Evolutionary conservation across 2,797 vertebrate species (phyloP).

Genomic region (Anomalospiza imberbis): DNA sequence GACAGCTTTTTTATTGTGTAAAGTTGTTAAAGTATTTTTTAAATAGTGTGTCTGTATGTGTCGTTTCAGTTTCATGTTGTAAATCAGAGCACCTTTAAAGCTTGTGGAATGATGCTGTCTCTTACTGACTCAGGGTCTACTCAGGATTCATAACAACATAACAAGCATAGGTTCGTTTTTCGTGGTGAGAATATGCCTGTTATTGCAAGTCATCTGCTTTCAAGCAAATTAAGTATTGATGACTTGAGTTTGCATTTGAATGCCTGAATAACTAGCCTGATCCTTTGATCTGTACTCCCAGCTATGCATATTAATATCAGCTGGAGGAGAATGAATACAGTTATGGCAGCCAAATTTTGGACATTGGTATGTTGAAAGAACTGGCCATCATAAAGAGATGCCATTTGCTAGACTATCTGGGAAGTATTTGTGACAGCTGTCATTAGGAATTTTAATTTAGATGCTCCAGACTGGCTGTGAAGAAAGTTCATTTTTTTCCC

Average conservation of each 20-base stretch:
- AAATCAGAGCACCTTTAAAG: background rate
- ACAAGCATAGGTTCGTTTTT: background rate
- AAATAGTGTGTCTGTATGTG: background rate
- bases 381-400: background rate
- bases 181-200: background rate
- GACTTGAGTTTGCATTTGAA: background rate
- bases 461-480: background rate
- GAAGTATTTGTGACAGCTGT: background rate
- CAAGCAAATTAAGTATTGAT: constrained; percentile 36
- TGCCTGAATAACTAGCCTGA: background rate
- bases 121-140: background rate
- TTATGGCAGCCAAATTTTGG: background rate
- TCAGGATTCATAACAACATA: background rate
- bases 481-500: background rate
- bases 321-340: background rate
- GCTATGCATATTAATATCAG: background rate
- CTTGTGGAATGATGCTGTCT: background rate
- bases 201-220: constrained; percentile 21
- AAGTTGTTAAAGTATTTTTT: background rate
- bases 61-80: background rate
- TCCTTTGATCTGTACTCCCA: background rate
- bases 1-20: background rate
- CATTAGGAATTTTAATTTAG: background rate
- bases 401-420: background rate
- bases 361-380: background rate